Percentiles rank a stretch among this genome's conserved stretches.
These are phyloP conservation scores for Tychaedon coryphoeus DNA, from an alignment of 2,113 vertebrate species.

Conservation along the genomic window DNA sequence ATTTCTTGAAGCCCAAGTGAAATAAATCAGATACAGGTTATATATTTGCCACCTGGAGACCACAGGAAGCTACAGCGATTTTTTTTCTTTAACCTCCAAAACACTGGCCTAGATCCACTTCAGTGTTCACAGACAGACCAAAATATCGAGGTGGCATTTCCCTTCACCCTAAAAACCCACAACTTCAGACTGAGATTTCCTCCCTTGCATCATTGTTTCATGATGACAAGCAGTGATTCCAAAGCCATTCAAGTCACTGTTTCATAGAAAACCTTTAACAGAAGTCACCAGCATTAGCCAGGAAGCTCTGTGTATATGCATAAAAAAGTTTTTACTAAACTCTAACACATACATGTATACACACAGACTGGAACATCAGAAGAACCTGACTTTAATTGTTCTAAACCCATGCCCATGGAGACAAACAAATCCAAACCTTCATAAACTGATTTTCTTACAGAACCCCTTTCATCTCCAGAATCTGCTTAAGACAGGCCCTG, in stretches of 20 bases:
- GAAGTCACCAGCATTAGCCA: not conserved
- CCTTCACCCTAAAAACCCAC: not conserved
- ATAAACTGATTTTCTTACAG: not conserved
- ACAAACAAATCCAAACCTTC: not conserved
- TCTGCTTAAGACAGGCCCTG: not conserved
- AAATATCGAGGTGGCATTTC: not conserved
- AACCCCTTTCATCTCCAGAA: not conserved
- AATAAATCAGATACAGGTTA: not conserved
- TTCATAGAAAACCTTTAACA: not conserved
- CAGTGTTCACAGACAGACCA: not conserved
- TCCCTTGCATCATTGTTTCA: not conserved
- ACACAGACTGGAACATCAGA: not conserved
- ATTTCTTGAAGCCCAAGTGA: not conserved
- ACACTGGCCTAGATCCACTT: not conserved
- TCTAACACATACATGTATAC: not conserved
- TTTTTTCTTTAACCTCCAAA: not conserved
- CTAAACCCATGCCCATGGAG: not conserved
- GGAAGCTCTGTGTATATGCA: not conserved
- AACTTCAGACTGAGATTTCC: not conserved
- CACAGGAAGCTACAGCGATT: not conserved
- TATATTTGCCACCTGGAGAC: constrained; percentile 40
- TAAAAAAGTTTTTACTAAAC: not conserved
- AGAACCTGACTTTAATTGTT: not conserved
- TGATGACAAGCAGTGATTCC: not conserved
- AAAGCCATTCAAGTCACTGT: not conserved